Conservation (phyloP, 2,797 vertebrate genomes). For the Meriones psammophilus region DNA sequence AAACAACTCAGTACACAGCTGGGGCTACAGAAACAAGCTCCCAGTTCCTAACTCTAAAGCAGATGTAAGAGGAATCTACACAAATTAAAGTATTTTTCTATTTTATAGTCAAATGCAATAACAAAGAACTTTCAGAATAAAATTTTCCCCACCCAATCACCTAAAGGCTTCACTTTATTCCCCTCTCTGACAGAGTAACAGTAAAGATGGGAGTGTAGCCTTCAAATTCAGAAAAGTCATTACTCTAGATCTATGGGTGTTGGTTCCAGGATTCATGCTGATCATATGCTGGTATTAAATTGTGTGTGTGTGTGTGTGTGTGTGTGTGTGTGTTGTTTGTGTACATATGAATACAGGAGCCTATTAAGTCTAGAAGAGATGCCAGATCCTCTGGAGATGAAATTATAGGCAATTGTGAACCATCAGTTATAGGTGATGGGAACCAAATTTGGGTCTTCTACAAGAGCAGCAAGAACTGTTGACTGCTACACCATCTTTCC, state of each 20-base stretch:
- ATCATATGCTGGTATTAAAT: not conserved
- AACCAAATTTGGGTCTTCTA: not conserved
- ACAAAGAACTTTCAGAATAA: constrained; percentile 52
- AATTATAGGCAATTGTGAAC: not conserved
- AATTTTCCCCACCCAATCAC: constrained; percentile 13
- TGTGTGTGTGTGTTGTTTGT: not conserved
- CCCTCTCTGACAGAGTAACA: not conserved
- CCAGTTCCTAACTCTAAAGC: constrained; percentile 7
- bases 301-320: not conserved
- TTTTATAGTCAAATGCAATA: constrained; percentile 35
- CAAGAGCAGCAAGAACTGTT: not conserved
- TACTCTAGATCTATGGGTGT: not conserved
- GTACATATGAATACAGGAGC: no score
- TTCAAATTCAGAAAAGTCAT: not conserved
- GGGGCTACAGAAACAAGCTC: not conserved
- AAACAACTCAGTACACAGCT: not conserved
- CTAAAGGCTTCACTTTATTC: constrained; percentile 35
- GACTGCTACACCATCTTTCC: not conserved
- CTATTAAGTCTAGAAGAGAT: not conserved
- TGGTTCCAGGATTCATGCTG: not conserved
- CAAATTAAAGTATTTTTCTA: constrained; percentile 24
- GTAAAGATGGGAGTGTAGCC: not conserved
- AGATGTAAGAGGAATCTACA: not conserved
- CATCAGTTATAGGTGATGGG: not conserved
- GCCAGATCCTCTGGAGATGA: not conserved